Evolutionary conservation across 1,140 invertebrate genomes (phyloP).

Genomic region (Drosophila ogumai): DNA sequence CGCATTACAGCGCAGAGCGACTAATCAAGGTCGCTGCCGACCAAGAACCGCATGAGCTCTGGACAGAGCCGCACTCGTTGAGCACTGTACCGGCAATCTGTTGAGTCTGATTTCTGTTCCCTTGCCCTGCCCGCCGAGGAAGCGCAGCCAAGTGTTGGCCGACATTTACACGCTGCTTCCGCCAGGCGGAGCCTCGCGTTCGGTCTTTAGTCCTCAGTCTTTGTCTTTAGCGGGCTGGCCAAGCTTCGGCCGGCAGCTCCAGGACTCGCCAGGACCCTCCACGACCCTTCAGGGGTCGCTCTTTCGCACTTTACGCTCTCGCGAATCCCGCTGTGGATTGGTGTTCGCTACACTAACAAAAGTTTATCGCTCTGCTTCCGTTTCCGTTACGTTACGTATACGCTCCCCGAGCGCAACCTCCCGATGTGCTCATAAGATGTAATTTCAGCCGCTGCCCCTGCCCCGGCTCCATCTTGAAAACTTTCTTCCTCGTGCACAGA

Average conservation of each 20-base stretch:
- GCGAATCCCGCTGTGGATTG: conserved; percentile 59
- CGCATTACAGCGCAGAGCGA: conserved; percentile 41
- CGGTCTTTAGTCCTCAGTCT: conserved; percentile 10
- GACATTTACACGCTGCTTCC: conserved; percentile 77
- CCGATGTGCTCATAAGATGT: conserved; percentile 77
- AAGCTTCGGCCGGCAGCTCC: conserved; percentile 14
- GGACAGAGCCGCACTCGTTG: background rate
- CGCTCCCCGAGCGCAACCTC: conserved; percentile 63
- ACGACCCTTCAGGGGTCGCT: conserved; percentile 40
- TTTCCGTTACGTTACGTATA: conserved; percentile 69
- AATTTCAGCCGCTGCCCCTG: conserved; percentile 60
- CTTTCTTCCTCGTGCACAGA: conserved; percentile 51
- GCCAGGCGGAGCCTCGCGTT: conserved; percentile 31
- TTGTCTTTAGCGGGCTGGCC: conserved; percentile 36
- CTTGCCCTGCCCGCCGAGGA: conserved; percentile 39
- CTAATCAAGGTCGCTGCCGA: conserved; percentile 26
- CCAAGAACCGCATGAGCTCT: conserved; percentile 23
- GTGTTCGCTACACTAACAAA: conserved; percentile 67
- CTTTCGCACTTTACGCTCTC: conserved; percentile 77
- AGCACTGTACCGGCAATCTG: conserved; percentile 37
- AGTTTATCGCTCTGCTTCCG: conserved; percentile 81
- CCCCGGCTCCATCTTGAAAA: conserved; percentile 40
- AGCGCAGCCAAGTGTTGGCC: conserved; percentile 70
- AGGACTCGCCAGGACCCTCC: conserved; percentile 28
- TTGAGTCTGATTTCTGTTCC: conserved; percentile 44